phyloP scores from a whole-genome alignment of 2,888 invertebrate species.

The Notodromas monacha region DNA sequence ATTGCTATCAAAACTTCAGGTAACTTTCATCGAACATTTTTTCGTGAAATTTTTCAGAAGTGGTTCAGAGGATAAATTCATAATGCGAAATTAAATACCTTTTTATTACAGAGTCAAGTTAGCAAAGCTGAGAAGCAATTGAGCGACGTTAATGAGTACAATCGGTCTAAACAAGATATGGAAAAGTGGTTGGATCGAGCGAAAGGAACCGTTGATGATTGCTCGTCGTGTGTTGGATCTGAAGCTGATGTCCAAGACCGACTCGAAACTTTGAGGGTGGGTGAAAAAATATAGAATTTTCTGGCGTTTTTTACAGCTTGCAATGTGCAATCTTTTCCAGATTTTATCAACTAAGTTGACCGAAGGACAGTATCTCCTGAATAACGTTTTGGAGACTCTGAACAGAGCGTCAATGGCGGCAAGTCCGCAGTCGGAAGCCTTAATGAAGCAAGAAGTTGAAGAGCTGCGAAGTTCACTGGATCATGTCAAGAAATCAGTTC shows the following conservation, averaged over 20 bases:
- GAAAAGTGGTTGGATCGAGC: constrained; percentile 50
- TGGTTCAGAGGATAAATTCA: too few species aligned
- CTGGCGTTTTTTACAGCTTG: too few species aligned
- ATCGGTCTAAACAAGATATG: constrained; percentile 48
- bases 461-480: too few species aligned
- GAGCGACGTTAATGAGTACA: constrained; percentile 61
- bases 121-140: constrained; percentile 61
- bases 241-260: too few species aligned
- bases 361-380: constrained; percentile 37
- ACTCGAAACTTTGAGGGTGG: too few species aligned
- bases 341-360: constrained; percentile 18
- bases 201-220: constrained; percentile 44
- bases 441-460: too few species aligned
- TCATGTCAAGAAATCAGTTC: too few species aligned
- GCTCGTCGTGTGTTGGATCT: constrained; percentile 39
- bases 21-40: constrained; percentile 12
- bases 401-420: too few species aligned
- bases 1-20: constrained; percentile 40
- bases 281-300: too few species aligned
- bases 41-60: constrained; percentile 6
- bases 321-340: too few species aligned
- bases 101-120: constrained; percentile 25
- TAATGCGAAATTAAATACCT: constrained; percentile 7
- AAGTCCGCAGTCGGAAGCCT: too few species aligned
- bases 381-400: constrained; percentile 46